Base-by-base conservation (phyloP, 2,797 vertebrate genomes). In the Carcharodon carcharias region DNA sequence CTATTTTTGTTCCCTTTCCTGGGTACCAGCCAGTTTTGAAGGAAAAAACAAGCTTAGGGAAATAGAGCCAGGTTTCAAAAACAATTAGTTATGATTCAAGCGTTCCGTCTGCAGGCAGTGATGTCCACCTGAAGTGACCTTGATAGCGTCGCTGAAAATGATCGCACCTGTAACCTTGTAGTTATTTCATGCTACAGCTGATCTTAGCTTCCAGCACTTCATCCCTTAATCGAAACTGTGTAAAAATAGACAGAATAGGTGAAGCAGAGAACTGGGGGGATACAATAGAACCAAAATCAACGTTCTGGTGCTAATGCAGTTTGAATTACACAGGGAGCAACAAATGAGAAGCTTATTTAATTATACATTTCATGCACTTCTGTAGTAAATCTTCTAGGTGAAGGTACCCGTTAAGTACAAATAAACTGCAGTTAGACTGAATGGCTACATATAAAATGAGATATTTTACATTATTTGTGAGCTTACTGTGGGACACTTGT, bases 181-280 rank as follows among this genome's bases (percentile, higher is more conserved):
- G n/a, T 26, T 67, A 93, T 93, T 93, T 93, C 61, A 93, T 65
- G 61, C 91, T 93, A 45, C 91, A 65, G 40, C 91, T 67, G 91
- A 67, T 65, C 91, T 67, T 45, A 40, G n/a, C 63, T 93, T n/a
- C 91, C n/a, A 93, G 91, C 61, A 93, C 21, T 45, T 93, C 65
- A 92, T 93, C 63, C 23, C n/a, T 93, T 67, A 54, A 65, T 93
- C 63, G 12, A 67, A 67, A 26, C n/a, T 45, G 91, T 93, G n/a
- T 67, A 93, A n/a, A 63, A 93, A 67, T 93, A 65, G 91, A 93
- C 26, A 67, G 61, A 67, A 12, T 54, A 93, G 61, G n/a, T 92
- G 91, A 93, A 63, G 23, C 91, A 93, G 91, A 67, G 61, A 93
- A 93, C 91, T 11, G 63, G n/a, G 65, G 61, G 63, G 91, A 65